Conservation (phyloP, 2,888 invertebrate genomes). For the Crocallis elinguaria region DNA sequence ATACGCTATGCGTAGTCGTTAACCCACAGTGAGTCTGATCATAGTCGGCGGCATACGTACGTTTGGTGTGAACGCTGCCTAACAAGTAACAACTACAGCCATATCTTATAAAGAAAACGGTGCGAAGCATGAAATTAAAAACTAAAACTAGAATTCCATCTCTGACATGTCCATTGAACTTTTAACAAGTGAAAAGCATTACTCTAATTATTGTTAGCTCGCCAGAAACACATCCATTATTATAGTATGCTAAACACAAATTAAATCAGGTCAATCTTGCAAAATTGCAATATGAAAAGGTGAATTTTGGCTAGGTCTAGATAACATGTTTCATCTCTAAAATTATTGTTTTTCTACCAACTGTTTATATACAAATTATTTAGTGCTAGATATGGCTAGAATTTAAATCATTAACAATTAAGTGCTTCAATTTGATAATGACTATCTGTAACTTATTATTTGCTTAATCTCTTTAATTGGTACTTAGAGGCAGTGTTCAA, state of each 20-base stretch:
- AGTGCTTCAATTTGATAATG: constrained; percentile 14
- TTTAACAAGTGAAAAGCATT: too few relatives aligned
- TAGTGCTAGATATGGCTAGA: constrained; percentile 15
- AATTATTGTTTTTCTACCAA: not conserved
- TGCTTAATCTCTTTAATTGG: constrained; percentile 23
- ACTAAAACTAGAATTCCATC: not conserved
- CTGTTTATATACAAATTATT: not conserved
- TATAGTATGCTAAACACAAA: too few relatives aligned
- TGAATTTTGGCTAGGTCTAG: too few relatives aligned
- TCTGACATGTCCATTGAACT: too few relatives aligned
- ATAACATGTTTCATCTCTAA: not conserved
- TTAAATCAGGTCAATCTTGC: too few relatives aligned
- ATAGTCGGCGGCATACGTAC: too few relatives aligned
- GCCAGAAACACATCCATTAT: too few relatives aligned
- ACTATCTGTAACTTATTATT: constrained; percentile 2
- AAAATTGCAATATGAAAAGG: too few relatives aligned
- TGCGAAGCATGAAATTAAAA: not conserved
- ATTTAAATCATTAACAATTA: constrained; percentile 1
- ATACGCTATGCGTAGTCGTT: too few relatives aligned
- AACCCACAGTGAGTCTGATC: too few relatives aligned
- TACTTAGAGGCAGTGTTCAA: constrained; percentile 38
- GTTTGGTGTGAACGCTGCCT: too few relatives aligned
- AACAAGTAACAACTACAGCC: constrained; percentile 1
- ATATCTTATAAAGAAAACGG: not conserved
- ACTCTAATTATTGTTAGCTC: too few relatives aligned